Base-by-base conservation (phyloP, 2,113 vertebrate genomes). In the Bostrychus sinensis region DNA sequence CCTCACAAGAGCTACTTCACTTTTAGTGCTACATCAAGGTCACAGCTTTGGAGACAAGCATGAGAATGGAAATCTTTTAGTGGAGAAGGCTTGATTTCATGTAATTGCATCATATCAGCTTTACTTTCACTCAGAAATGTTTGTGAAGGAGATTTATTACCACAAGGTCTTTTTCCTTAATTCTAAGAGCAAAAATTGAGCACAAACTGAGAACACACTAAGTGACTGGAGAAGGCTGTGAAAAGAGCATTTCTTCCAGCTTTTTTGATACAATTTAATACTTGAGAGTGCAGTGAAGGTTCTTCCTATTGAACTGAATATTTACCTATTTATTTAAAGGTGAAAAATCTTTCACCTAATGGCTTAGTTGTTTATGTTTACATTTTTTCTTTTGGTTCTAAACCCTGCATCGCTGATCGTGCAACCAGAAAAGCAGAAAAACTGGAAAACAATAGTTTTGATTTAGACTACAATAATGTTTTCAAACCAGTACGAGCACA, bases 71-170 rank as follows among this genome's bases (percentile, higher is more conserved):
- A 62, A 66, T 61, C 17, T 51, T 54, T 69, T 23, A 32, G 51
- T 37, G 2, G 10, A 45, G 50, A 19, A 20, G 17, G 20, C 64
- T 16, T 34, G 61, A 46, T 84, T 81, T 46, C 73, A 13, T 48
- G 17, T 25, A 13, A 19, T 83, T 77, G 75, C 78, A 51, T 51
- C 48, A 51, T n/a, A 28, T n/a, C 48, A 51, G 25, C 26, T 25
- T 30, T 26, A 25, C 23, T 50, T 50, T 28, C 25, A n/a, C 6
- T 28, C 48, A 28, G 25, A 51, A 26, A 51, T 51, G 26, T 51
- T 28, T 51, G 48, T 48, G 22, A 28, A 25, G 23, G 23, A 26
- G 23, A 26, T 26, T 50, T 22, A 51, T 51, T 51, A 51, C 48
- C 48, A 28, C 25, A 51, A 51, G 16, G 48, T 51, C 48, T 16